phyloP scores from a whole-genome alignment of 2,113 vertebrate species.

The Ophthalmolycus amberensis region DNA sequence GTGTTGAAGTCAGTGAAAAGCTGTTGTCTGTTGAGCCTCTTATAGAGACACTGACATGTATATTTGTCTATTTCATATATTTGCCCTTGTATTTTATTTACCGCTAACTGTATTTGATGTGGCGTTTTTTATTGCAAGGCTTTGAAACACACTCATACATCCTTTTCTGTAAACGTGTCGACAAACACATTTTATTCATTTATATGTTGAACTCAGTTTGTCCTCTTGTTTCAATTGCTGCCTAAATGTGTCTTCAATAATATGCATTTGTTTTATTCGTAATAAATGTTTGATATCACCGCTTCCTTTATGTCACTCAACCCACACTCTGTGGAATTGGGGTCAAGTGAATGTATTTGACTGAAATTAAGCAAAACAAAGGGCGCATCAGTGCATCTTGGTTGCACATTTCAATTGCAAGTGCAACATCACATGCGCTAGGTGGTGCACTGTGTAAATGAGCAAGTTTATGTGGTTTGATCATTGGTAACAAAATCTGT shows the following conservation, averaged over 20 bases:
- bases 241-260: background rate
- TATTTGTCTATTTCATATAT: background rate
- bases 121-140: background rate
- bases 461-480: constrained; percentile 74
- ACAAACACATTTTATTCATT: background rate
- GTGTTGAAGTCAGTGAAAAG: background rate
- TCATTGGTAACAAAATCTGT: constrained; percentile 79
- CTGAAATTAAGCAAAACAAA: constrained; percentile 37
- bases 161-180: background rate
- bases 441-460: constrained; percentile 82
- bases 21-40: background rate
- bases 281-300: background rate
- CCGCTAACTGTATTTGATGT: background rate
- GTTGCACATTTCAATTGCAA: constrained; percentile 54
- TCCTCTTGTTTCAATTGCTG: background rate
- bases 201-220: background rate
- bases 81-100: background rate
- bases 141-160: too few species aligned
- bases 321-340: background rate
- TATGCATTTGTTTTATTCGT: background rate
- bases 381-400: constrained; percentile 23
- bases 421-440: constrained; percentile 75
- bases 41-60: background rate
- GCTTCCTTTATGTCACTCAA: background rate
- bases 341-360: constrained; percentile 5